Conservation (phyloP, 2,888 invertebrate genomes). For the Aricia artaxerxes region DNA sequence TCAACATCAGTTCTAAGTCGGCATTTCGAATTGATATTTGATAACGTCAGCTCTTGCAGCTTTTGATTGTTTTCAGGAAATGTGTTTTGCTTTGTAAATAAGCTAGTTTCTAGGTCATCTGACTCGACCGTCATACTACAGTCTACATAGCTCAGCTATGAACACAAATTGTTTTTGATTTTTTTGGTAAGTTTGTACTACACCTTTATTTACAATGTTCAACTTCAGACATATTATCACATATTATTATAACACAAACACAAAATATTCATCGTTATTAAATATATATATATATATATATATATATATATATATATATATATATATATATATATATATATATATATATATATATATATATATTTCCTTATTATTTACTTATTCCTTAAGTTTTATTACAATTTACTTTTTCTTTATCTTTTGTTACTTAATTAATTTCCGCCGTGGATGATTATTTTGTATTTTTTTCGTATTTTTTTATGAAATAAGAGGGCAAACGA, state of each 20-base stretch:
- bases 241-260: no score
- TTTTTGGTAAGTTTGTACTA: not conserved
- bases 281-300: no score
- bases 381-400: no score
- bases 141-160: not conserved
- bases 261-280: no score
- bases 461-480: not conserved
- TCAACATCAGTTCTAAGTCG: no score
- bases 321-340: no score
- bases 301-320: no score
- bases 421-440: not conserved
- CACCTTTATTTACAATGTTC: not conserved
- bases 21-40: not conserved
- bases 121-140: not conserved
- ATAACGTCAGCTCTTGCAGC: conserved; percentile 8
- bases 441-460: not conserved
- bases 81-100: conserved; percentile 21
- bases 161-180: not conserved
- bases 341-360: no score
- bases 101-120: conserved; percentile 14
- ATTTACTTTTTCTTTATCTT: not conserved
- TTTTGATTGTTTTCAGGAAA: conserved; percentile 7
- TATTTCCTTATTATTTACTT: no score
- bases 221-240: no score
- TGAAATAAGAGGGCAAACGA: no score